phyloP scores from a whole-genome alignment of 1,140 invertebrate genomes.

The Agrilus planipennis region DNA sequence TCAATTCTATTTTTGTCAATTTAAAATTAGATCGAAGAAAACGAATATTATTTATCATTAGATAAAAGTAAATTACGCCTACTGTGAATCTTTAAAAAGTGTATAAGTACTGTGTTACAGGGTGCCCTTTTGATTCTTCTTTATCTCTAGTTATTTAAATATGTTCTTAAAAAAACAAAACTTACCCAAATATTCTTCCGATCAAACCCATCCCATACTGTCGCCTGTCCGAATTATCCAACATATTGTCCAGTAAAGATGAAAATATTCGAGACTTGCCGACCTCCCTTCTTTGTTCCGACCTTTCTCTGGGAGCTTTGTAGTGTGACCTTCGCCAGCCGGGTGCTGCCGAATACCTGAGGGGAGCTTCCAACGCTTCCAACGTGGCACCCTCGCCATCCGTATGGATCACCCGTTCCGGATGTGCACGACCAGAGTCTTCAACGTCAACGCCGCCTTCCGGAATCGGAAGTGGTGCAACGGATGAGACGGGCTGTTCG shows the following conservation, averaged over 20 bases:
- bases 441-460: constrained; percentile 11
- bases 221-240: constrained; percentile 70
- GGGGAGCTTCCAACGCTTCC: constrained; percentile 2
- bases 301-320: constrained; percentile 19
- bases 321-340: constrained; percentile 28
- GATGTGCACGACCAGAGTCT: constrained; percentile 15
- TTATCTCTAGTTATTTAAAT: too few relatives aligned
- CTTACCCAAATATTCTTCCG: constrained; percentile 63
- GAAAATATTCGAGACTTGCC: constrained; percentile 51
- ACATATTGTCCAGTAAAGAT: constrained; percentile 53
- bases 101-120: too few relatives aligned
- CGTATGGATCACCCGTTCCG: constrained; percentile 5
- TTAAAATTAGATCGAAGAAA: too few relatives aligned
- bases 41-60: too few relatives aligned
- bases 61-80: too few relatives aligned
- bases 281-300: constrained; percentile 33
- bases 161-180: constrained; percentile 9
- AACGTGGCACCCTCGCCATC: constrained; percentile 10
- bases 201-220: constrained; percentile 78
- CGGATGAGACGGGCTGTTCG: constrained; percentile 23
- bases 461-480: constrained; percentile 16
- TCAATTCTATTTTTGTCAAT: too few relatives aligned
- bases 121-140: too few relatives aligned
- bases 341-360: constrained; percentile 9
- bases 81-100: too few relatives aligned